Base-by-base conservation (phyloP, 2,113 vertebrate species). In the Vanacampus margaritifer region DNA sequence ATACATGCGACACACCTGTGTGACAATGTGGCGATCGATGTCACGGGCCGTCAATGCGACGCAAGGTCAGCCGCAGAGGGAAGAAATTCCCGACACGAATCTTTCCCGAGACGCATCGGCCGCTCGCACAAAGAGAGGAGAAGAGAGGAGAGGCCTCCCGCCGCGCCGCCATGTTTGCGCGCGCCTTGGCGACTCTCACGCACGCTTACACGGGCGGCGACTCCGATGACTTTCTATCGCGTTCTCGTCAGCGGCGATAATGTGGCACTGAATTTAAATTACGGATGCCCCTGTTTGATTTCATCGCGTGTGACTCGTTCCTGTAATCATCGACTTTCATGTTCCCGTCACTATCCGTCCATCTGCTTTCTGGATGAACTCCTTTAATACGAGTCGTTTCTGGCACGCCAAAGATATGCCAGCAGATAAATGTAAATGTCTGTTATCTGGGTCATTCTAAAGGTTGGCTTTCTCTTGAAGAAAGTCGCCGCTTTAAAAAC, bases 61-160 rank as follows among this genome's bases (percentile, higher is more conserved):
- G 79, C 85, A 88, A 88, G 86, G 88, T 85, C 85, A 83, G 41
- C 69, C 71, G 68, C 65, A 78, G 73, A 72, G 65, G 57, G 70
- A 76, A 75, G 58, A 76, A n/a, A 69, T 75, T 77, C 68, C 62
- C 79, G 72, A 86, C 79, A 76, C 71, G 81, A 82, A 87, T 83
- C 74, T 81, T 60, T 51, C 24, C 60, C 35, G 7, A 83, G 80
- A 87, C 75, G 54, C 78, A 79, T 83, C 54, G 63, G 45, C 78
- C 57, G 16, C 65, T 76, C 28, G 28, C 63, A 50, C 57, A 72
- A 58, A 65, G 1, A 21, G n/a, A 71, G 57, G n/a, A n/a, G n/a
- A n/a, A n/a, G n/a, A n/a, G n/a, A n/a, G 73, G 65, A 10, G 9
- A 23, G 48, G 75, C 35, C 70, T 68, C 46, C 50, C 69, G 68